phyloP scores from a whole-genome alignment of 92 coral and sea anemone genomes.

The Anthopleura xanthogrammica region DNA sequence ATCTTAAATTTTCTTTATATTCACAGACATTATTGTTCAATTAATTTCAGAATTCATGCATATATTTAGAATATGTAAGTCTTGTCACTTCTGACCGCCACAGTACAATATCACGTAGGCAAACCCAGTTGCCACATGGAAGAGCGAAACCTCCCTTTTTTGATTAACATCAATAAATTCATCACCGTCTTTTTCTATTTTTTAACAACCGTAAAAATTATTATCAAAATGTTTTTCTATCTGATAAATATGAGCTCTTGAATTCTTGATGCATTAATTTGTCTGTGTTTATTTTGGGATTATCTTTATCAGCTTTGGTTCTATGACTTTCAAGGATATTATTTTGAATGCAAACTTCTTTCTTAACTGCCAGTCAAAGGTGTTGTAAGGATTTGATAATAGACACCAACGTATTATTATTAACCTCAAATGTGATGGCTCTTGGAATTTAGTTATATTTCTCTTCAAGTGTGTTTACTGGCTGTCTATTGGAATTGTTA shows the following conservation, averaged over 20 bases:
- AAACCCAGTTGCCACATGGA: conserved; percentile 22
- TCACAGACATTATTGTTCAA: background rate
- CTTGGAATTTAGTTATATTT: background rate
- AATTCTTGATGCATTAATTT: background rate
- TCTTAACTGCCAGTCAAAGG: conserved; percentile 17
- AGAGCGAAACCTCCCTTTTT: conserved; percentile 4
- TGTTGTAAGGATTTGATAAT: background rate
- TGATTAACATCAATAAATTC: conserved; percentile 3
- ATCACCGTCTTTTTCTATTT: background rate
- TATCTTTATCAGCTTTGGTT: background rate
- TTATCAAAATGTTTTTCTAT: background rate
- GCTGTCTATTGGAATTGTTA: background rate
- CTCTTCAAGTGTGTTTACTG: no score
- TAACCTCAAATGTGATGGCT: background rate
- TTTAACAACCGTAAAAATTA: background rate
- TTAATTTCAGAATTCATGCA: background rate
- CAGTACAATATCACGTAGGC: background rate
- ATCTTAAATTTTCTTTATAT: background rate
- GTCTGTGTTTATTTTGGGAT: background rate
- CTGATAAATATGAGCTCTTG: background rate
- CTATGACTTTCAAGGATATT: background rate
- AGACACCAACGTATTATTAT: background rate
- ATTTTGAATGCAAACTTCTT: background rate
- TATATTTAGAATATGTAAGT: conserved; percentile 2
- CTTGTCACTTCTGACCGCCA: conserved; percentile 4